Percentiles rank a stretch among this genome's conserved stretches.
These are phyloP conservation scores for Polydrusus tereticollis DNA, from an alignment of 2,888 invertebrate species.

Conservation along the genomic window DNA sequence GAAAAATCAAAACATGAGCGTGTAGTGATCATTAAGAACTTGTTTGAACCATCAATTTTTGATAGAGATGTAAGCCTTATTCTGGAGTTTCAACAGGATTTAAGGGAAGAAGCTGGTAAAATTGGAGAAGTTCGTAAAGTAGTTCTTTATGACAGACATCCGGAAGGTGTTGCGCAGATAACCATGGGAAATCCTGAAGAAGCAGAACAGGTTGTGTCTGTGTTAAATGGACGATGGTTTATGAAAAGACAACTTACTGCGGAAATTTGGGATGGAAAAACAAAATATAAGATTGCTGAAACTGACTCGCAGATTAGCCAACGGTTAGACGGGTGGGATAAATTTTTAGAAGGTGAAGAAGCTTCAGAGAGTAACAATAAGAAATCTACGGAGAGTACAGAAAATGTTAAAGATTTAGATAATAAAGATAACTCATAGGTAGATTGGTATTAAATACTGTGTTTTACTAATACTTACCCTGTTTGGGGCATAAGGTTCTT, in stretches of 20 bases:
- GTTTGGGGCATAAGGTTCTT: no score
- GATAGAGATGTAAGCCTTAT: constrained; percentile 90
- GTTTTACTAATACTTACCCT: no score
- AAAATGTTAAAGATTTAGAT: background rate
- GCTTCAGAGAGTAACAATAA: constrained; percentile 10
- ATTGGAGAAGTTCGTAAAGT: constrained; percentile 95
- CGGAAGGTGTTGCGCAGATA: constrained; percentile 94
- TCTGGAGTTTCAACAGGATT: constrained; percentile 90
- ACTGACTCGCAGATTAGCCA: constrained; percentile 88
- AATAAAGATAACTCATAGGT: background rate
- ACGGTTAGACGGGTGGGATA: constrained; percentile 89
- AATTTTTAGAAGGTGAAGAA: constrained; percentile 76
- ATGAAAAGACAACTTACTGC: constrained; percentile 88
- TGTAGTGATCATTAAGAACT: constrained; percentile 92
- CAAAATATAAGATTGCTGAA: constrained; percentile 87
- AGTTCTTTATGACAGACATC: constrained; percentile 90
- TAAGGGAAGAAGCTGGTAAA: constrained; percentile 90
- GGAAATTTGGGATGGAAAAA: constrained; percentile 95
- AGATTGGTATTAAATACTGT: no score
- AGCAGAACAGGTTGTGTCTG: constrained; percentile 89
- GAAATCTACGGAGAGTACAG: background rate
- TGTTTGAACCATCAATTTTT: constrained; percentile 91
- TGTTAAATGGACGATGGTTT: constrained; percentile 92
- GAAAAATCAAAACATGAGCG: constrained; percentile 90
- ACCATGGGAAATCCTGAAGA: constrained; percentile 91